These are phyloP conservation scores for Leptinotarsa texana DNA, from an alignment of 1,140 invertebrate genomes.

Conservation along the genomic window DNA sequence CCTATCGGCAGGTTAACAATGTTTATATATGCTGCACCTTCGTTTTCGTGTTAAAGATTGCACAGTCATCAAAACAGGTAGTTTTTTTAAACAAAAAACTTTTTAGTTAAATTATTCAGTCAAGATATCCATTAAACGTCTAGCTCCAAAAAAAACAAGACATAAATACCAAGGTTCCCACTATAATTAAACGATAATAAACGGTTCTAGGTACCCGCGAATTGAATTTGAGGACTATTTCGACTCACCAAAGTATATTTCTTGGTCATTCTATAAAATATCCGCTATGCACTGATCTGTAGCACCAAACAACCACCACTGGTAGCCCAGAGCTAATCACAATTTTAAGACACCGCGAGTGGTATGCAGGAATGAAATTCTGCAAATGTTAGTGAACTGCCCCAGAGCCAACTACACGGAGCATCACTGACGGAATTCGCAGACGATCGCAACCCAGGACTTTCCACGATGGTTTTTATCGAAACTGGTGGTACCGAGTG, in stretches of 20 bases:
- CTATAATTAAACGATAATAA: no score
- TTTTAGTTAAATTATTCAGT: no score
- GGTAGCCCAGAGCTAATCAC: background rate
- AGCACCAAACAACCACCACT: constrained; percentile 5
- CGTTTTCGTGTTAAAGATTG: no score
- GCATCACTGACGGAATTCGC: constrained; percentile 7
- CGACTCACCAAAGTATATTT: constrained; percentile 16
- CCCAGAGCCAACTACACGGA: constrained; percentile 9
- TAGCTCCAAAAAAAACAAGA: no score
- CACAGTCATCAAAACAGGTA: no score
- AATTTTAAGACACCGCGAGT: background rate
- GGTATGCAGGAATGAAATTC: constrained; percentile 16
- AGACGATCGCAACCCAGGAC: background rate
- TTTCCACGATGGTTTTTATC: constrained; percentile 17
- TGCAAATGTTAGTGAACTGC: constrained; percentile 29
- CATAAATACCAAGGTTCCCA: no score
- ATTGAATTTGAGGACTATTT: no score
- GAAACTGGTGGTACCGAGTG: background rate
- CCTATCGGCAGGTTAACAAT: no score
- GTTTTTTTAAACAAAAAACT: no score
- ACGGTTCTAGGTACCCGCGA: no score
- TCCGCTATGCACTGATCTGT: background rate
- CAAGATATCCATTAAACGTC: no score
- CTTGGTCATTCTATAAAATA: constrained; percentile 10
- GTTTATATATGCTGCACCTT: no score